Evolutionary conservation across 2,888 invertebrate species (phyloP), one percentile per base, ranked within the genome.

Genomic region (Tiliacea citrago): DNA sequence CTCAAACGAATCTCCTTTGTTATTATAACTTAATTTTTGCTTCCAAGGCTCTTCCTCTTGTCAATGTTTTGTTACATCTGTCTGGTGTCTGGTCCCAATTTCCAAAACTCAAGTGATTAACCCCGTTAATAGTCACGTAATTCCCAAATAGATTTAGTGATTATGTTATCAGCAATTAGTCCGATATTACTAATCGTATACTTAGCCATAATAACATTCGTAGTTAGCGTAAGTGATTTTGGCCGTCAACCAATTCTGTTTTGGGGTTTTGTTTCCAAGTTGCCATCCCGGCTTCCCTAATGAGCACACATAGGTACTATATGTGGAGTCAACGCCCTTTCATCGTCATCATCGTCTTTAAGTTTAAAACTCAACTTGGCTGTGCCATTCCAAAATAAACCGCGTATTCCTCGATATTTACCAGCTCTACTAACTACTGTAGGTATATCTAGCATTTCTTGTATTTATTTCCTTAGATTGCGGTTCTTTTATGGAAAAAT

Each of bases 251-350:
- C 83, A 84, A 80, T 18, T 77, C 51, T 69, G 77, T 65, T 65
- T 73, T 63, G 53, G 60, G 53, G 42, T 58, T 80, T 71, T 80
- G 78, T 77, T 75, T 39, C 29, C n/a, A 76, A 69, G 73, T 74
- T 73, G 75, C 65, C 63, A 60, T 74, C 76, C 29, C 62, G 51
- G 53, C 71, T 75, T 76, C 66, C 70, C 47, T 82, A 71, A 55
- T 85, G 77, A 67, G 55, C 70, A 73, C 67, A 78, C 74, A 61
- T 65, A n/a, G n/a, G n/a, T n/a, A 76, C 55, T 72, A 47, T 73
- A 62, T 57, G 49, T 61, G 58, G 71, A 80, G 87, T 87, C 85
- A 85, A 77, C 68, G 83, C 72, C 83, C 87, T 87, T 79, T 67
- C 24, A 39, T 55, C 63, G 61, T 55, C 62, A 18, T 58, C 7